Conservation (phyloP, 1,140 invertebrate genomes). For the Drosophila oshimai region DNA sequence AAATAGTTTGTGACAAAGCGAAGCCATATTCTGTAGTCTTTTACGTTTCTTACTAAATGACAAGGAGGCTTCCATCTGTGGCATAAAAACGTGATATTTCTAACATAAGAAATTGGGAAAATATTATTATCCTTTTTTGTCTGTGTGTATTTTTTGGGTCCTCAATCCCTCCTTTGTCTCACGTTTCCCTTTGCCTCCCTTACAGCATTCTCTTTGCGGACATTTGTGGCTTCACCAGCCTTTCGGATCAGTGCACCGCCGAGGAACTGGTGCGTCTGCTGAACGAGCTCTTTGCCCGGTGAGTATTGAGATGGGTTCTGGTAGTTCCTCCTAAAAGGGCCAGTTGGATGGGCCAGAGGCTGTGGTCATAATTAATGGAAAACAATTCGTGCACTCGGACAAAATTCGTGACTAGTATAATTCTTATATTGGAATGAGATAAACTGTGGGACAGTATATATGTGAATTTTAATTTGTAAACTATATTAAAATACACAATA, state of each 20-base stretch:
- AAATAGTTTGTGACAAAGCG: too few relatives aligned
- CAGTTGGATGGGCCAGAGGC: background rate
- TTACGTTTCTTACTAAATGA: too few relatives aligned
- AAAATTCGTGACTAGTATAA: too few relatives aligned
- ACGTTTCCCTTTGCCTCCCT: conserved; percentile 40
- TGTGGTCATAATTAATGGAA: conserved; percentile 46
- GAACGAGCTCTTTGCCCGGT: conserved; percentile 97
- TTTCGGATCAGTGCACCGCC: conserved; percentile 97
- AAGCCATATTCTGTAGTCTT: too few relatives aligned
- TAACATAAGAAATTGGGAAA: too few relatives aligned
- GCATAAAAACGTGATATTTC: too few relatives aligned
- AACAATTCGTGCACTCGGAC: conserved; percentile 18
- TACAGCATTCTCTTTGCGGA: conserved; percentile 98
- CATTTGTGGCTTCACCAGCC: conserved; percentile 97
- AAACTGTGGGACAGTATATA: too few relatives aligned
- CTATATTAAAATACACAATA: too few relatives aligned
- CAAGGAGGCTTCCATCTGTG: too few relatives aligned
- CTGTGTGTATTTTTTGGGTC: background rate
- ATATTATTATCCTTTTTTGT: too few relatives aligned
- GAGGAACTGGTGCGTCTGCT: conserved; percentile 96
- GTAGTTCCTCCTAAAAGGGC: background rate
- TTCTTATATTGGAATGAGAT: too few relatives aligned
- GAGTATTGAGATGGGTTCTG: conserved; percentile 56
- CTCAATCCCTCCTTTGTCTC: background rate
- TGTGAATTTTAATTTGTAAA: too few relatives aligned